These are phyloP conservation scores for Scolopax mira DNA, from an alignment of 2,113 vertebrate species.

Conservation along the genomic window DNA sequence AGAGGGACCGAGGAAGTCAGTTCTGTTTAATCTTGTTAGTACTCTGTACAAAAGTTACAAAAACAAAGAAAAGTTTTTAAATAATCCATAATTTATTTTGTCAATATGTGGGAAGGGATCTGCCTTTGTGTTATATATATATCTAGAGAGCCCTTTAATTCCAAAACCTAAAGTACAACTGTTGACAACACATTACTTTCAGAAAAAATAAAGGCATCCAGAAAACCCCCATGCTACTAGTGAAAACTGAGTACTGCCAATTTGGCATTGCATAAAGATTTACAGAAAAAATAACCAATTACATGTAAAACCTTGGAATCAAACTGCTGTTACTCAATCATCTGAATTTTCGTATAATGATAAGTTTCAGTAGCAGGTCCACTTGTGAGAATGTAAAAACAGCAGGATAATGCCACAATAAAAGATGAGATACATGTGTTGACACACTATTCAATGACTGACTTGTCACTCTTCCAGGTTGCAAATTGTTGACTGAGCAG, in stretches of 20 bases:
- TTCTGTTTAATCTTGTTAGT: neutral
- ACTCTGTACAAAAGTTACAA: neutral
- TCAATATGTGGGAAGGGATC: neutral
- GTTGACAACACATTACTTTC: neutral
- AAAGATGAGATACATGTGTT: conserved; percentile 56
- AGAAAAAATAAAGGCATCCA: neutral
- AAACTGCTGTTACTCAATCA: conserved; percentile 36
- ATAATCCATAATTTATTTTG: neutral
- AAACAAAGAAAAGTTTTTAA: neutral
- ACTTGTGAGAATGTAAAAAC: conserved; percentile 32
- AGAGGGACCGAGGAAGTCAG: neutral
- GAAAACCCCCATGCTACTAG: neutral
- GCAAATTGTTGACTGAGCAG: conserved; percentile 17
- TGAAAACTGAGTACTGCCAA: conserved; percentile 6
- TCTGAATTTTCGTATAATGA: conserved; percentile 20
- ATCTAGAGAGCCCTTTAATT: neutral
- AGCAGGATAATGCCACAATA: conserved; percentile 41
- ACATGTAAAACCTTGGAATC: neutral
- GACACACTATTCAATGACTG: conserved; percentile 48
- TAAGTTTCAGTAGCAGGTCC: conserved; percentile 30
- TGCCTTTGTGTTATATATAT: neutral
- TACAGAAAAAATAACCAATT: neutral
- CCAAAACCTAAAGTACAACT: neutral
- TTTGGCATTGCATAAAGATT: conserved; percentile 5
- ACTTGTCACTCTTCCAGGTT: conserved; percentile 38